These are phyloP conservation scores for Gymnocephalus cernua DNA, from an alignment of 2,113 vertebrate species.

Conservation along the genomic window DNA sequence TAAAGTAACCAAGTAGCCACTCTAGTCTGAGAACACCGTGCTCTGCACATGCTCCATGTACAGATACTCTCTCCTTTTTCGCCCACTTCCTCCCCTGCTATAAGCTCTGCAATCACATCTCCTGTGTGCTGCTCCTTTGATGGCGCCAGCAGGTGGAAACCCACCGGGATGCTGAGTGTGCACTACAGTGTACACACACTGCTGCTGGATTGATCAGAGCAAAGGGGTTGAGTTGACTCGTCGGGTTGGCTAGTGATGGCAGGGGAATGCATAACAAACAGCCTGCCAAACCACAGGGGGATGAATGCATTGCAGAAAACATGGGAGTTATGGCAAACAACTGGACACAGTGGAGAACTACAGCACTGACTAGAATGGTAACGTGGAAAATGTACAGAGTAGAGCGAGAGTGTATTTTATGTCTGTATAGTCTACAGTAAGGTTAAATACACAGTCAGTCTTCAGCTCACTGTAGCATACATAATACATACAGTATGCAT, in stretches of 20 bases:
- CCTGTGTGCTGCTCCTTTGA: slow-evolving; percentile 65
- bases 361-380: neutral
- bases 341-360: slow-evolving; percentile 33
- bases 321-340: slow-evolving; percentile 44
- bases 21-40: slow-evolving; percentile 25
- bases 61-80: slow-evolving; percentile 48
- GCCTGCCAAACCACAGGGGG: slow-evolving; percentile 39
- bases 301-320: slow-evolving; percentile 18
- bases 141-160: slow-evolving; percentile 69
- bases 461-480: neutral
- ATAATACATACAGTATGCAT: neutral
- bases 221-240: slow-evolving; percentile 50
- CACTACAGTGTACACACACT: slow-evolving; percentile 38
- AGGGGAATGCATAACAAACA: slow-evolving; percentile 61
- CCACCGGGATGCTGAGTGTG: slow-evolving; percentile 61
- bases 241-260: slow-evolving; percentile 44
- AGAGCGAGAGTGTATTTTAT: neutral
- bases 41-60: slow-evolving; percentile 46
- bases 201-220: slow-evolving; percentile 67
- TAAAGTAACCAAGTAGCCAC: slow-evolving; percentile 57
- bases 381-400: neutral
- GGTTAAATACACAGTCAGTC: neutral
- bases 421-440: neutral
- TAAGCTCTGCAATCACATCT: slow-evolving; percentile 67
- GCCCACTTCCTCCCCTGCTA: slow-evolving; percentile 57